These are phyloP conservation scores for Trisateles emortualis DNA, from an alignment of 2,888 invertebrate species.

Conservation along the genomic window DNA sequence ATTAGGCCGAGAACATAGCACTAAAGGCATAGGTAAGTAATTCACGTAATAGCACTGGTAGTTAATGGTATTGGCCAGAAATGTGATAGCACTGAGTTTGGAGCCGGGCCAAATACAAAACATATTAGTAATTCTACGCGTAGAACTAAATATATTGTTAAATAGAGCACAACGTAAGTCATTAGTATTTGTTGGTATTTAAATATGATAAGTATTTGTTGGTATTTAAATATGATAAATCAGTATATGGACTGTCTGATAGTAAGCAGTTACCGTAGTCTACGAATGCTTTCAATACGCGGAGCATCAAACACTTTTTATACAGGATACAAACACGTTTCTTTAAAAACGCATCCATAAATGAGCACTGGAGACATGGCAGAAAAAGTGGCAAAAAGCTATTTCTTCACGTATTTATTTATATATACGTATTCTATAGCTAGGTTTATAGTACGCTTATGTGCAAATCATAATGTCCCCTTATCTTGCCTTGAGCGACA, in stretches of 20 bases:
- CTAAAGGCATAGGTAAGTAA: constrained; percentile 18
- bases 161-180: not conserved
- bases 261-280: too few relatives aligned
- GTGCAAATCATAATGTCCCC: not conserved
- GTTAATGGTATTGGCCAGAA: constrained; percentile 46
- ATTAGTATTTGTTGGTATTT: not conserved
- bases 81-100: constrained; percentile 43
- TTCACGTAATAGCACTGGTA: constrained; percentile 29
- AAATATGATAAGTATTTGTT: too few relatives aligned
- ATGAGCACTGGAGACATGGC: too few relatives aligned
- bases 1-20: constrained; percentile 10
- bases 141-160: not conserved
- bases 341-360: too few relatives aligned
- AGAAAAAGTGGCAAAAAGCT: too few relatives aligned
- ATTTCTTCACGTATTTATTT: too few relatives aligned
- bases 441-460: not conserved
- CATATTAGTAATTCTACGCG: constrained; percentile 12
- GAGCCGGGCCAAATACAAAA: constrained; percentile 39
- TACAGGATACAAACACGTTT: too few relatives aligned
- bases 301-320: too few relatives aligned
- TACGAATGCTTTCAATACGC: too few relatives aligned
- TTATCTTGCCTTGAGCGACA: not conserved
- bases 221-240: too few relatives aligned
- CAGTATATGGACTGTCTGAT: too few relatives aligned
- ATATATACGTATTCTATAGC: too few relatives aligned